Conservation (phyloP, 2,888 invertebrate genomes). For the Julus scandinavius region DNA sequence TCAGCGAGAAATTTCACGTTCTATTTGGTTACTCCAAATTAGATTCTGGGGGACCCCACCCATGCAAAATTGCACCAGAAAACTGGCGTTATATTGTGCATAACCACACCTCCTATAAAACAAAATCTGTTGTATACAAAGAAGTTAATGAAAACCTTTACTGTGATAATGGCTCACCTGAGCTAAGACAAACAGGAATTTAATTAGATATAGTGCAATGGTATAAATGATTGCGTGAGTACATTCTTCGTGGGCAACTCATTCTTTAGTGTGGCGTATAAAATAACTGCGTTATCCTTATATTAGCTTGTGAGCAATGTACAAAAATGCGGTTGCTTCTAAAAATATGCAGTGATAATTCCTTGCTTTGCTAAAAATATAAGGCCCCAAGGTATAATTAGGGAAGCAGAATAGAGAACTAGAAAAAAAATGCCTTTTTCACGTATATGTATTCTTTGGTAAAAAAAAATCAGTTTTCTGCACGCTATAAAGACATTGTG, state of each 20-base stretch:
- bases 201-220: slow-evolving; percentile 29
- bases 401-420: not conserved
- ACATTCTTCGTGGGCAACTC: not conserved
- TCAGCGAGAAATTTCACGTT: not conserved
- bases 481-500: slow-evolving; percentile 16
- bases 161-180: not conserved
- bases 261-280: not conserved
- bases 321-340: not conserved
- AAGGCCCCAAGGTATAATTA: not conserved
- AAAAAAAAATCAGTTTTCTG: not conserved
- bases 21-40: slow-evolving; percentile 4
- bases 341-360: slow-evolving; percentile 6
- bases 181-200: slow-evolving; percentile 37
- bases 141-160: not conserved
- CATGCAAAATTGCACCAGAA: slow-evolving; percentile 22
- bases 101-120: slow-evolving; percentile 38
- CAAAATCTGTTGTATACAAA: slow-evolving; percentile 26
- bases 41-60: slow-evolving; percentile 28
- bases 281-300: not conserved
- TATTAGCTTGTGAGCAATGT: not conserved
- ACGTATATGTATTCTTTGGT: not conserved
- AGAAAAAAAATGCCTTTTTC: not conserved
- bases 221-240: not conserved
- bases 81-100: slow-evolving; percentile 16
- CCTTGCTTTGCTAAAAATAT: not conserved